A percentile compares a stretch with the other conserved stretches of the same genome.
Conservation (phyloP, 1,140 invertebrate species). For the Lerema accius region DNA sequence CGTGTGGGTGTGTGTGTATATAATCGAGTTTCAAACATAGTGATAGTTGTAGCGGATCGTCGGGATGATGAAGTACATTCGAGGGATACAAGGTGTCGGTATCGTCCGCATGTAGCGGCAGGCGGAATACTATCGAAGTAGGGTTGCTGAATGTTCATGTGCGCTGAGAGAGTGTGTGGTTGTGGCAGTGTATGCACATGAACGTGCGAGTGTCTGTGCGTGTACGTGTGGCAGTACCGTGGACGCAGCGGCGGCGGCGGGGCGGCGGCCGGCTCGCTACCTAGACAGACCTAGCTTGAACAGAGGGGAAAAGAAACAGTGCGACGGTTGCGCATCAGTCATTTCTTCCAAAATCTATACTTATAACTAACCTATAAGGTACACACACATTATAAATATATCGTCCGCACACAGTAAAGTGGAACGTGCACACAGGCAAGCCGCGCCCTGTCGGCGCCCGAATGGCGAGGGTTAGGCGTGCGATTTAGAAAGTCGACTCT, state of each 20-base stretch:
- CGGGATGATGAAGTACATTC: no score
- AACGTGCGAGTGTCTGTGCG: constrained; percentile 40
- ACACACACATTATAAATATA: constrained; percentile 18
- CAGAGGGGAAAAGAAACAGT: constrained; percentile 79
- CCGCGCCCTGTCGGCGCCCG: neutral
- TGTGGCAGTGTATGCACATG: constrained; percentile 42
- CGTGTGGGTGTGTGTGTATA: no score
- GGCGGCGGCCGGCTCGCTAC: constrained; percentile 80
- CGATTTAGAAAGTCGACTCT: constrained; percentile 1
- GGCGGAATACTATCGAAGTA: neutral
- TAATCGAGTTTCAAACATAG: no score
- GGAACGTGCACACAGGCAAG: constrained; percentile 36
- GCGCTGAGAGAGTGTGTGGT: constrained; percentile 38
- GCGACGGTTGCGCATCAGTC: constrained; percentile 81
- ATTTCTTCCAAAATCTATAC: constrained; percentile 70
- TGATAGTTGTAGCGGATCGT: no score
- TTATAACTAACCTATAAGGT: constrained; percentile 17
- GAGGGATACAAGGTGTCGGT: no score
- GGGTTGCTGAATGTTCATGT: constrained; percentile 42
- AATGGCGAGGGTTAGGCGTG: neutral
- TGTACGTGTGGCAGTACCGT: constrained; percentile 70
- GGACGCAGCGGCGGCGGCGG: constrained; percentile 73
- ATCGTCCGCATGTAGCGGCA: no score
- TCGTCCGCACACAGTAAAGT: constrained; percentile 17
- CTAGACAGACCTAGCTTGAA: constrained; percentile 83